Base-by-base conservation (phyloP, 2,888 invertebrate genomes). In the Cynaeus angustus region DNA sequence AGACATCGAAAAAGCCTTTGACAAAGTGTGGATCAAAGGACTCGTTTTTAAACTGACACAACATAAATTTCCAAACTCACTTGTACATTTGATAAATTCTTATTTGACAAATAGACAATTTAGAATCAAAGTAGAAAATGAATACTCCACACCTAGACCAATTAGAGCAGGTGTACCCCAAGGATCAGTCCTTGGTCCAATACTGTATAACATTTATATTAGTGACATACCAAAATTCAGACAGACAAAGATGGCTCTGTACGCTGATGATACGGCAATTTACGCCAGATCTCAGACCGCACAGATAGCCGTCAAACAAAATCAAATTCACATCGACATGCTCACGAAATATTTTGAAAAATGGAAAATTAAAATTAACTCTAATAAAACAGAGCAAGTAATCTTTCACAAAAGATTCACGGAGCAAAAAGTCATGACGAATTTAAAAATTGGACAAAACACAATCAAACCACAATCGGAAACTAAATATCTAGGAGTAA, bases 191-290 rank as follows among this genome's bases (percentile, higher is more conserved):
- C n/a, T n/a, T n/a, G n/a, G 69, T 8, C 72, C 72, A 3, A 55
- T 13, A 50, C 62, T 73, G 4, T 75, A 73, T 50, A 65, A 38
- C 10, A 3, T 62, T 0, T 70, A 30, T 43, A 53, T 68, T 13
- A 56, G 65, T 9, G 74, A 72, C 53, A 53, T 70, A 7, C 73
- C 72, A 8, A 48, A 43, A 26, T 66, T 43, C 33, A n/a, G 10
- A 6, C 59, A 70, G 12, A 75, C 72, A 0, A 73, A 68, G 10
- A 56, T 16, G 7, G 72, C 70, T 9, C 62, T 68, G 0, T 72
- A 58, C 14, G 72, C 74, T 3, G 72, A 72, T 38, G 71, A 73
- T 33, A 74, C 73, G 7, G 73, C 72, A 2, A 66, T 72, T 2
- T 70, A 71, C 55, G 66, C 74, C 1, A 58, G 65, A 9, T 72